A percentile compares a stretch with the other conserved stretches of the same genome.
phyloP scores from a whole-genome alignment of 2,113 vertebrate species.

The Smithornis capensis region DNA sequence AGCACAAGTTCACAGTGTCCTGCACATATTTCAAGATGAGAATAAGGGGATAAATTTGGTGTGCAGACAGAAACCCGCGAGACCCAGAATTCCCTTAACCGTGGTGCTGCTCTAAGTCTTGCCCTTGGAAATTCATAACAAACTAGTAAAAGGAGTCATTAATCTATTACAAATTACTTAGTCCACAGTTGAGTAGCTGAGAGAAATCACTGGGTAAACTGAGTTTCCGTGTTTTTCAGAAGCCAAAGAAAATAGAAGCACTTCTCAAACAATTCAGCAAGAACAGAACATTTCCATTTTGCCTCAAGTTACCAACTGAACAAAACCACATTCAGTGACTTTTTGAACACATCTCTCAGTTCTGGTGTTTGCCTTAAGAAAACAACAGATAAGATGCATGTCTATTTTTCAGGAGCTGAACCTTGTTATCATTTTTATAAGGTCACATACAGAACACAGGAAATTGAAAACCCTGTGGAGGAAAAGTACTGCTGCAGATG shows the following conservation, averaged over 20 bases:
- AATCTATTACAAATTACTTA: not conserved
- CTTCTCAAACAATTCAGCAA: not conserved
- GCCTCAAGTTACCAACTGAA: not conserved
- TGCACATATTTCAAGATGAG: not conserved
- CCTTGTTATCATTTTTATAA: slow-evolving; percentile 28
- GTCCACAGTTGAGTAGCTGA: not conserved
- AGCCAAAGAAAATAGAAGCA: not conserved
- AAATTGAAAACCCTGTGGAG: not conserved
- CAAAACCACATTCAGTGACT: not conserved
- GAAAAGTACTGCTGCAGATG: not conserved
- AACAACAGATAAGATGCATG: not conserved
- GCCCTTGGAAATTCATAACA: not conserved
- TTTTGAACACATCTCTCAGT: not conserved
- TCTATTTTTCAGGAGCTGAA: not conserved
- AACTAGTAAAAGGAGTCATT: not conserved
- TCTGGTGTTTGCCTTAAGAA: not conserved
- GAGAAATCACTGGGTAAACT: not conserved
- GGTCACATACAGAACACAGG: not conserved
- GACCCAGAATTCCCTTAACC: not conserved
- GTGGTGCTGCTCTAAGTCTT: not conserved
- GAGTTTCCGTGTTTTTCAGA: not conserved
- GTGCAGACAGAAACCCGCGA: not conserved
- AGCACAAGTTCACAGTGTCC: not conserved
- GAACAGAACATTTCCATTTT: not conserved
- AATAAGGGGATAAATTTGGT: not conserved